phyloP scores from a whole-genome alignment of 2,888 invertebrate species.

The Drosophila paranaensis region DNA sequence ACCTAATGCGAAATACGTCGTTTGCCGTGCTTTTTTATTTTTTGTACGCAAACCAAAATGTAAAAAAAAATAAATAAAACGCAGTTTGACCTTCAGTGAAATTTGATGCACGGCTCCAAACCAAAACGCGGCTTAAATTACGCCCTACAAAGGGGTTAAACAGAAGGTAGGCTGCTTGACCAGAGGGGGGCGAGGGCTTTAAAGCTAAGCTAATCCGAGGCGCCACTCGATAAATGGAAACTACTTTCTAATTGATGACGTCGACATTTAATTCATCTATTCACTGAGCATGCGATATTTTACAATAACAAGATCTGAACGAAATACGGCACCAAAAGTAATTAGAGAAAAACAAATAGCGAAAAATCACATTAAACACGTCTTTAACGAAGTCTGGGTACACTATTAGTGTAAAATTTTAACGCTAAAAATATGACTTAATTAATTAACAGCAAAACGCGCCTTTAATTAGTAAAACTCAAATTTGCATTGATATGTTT shows the following conservation, averaged over 20 bases:
- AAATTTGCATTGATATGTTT: neutral
- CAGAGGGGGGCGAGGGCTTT: neutral
- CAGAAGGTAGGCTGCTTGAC: neutral
- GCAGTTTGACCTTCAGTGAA: constrained; percentile 74
- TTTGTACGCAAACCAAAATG: constrained; percentile 36
- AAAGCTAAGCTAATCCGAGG: constrained; percentile 33
- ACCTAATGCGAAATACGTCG: constrained; percentile 66
- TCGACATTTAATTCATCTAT: constrained; percentile 28
- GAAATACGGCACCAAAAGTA: constrained; percentile 32
- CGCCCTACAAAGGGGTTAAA: constrained; percentile 10
- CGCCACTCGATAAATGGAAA: constrained; percentile 52
- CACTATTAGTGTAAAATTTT: neutral
- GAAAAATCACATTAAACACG: neutral
- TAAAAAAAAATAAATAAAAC: constrained; percentile 35
- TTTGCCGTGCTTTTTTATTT: constrained; percentile 10
- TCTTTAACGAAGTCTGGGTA: neutral
- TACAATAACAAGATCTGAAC: constrained; percentile 30
- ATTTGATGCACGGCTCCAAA: constrained; percentile 58
- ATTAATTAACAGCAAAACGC: neutral
- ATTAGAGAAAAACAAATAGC: constrained; percentile 24
- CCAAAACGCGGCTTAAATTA: constrained; percentile 36
- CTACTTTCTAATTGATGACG: constrained; percentile 68
- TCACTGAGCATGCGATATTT: constrained; percentile 58
- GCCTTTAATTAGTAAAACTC: neutral
- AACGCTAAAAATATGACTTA: neutral